These are phyloP conservation scores for Larimichthys crocea DNA, from an alignment of 2,113 vertebrate genomes.

Conservation along the genomic window DNA sequence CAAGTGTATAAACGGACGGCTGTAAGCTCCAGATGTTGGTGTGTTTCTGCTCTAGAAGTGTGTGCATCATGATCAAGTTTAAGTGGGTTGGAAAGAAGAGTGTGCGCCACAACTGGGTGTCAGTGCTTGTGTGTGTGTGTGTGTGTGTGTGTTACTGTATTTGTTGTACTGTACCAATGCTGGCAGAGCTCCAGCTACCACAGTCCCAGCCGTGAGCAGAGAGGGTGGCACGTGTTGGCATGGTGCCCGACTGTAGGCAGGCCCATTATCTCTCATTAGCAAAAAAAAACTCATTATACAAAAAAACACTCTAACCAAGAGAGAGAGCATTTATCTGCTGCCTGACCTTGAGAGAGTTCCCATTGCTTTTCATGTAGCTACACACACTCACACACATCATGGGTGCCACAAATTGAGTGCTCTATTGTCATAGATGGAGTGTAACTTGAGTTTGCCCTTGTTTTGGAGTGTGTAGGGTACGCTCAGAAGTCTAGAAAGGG, in stretches of 20 bases:
- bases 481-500: slow-evolving; percentile 68
- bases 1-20: background rate
- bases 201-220: slow-evolving; percentile 74
- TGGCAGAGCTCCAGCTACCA: slow-evolving; percentile 79
- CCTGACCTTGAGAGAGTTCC: slow-evolving; percentile 83
- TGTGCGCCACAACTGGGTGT: slow-evolving; percentile 55
- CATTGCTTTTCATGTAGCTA: slow-evolving; percentile 70
- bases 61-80: slow-evolving; percentile 37
- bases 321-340: slow-evolving; percentile 78
- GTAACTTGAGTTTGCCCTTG: slow-evolving; percentile 76
- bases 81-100: slow-evolving; percentile 17
- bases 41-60: background rate
- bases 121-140: slow-evolving; percentile 24
- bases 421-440: slow-evolving; percentile 57
- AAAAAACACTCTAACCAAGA: slow-evolving; percentile 72
- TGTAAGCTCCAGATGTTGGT: slow-evolving; percentile 62
- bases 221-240: slow-evolving; percentile 77
- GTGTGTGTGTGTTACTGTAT: slow-evolving; percentile 69
- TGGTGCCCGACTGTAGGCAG: slow-evolving; percentile 80
- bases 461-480: slow-evolving; percentile 71
- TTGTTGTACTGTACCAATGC: slow-evolving; percentile 70
- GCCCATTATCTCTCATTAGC: slow-evolving; percentile 85
- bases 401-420: slow-evolving; percentile 50
- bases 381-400: slow-evolving; percentile 45
- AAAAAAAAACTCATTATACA: slow-evolving; percentile 81